Evolutionary conservation across 1,140 invertebrate species (phyloP).

Genomic region (Leptopilina boulardi): DNA sequence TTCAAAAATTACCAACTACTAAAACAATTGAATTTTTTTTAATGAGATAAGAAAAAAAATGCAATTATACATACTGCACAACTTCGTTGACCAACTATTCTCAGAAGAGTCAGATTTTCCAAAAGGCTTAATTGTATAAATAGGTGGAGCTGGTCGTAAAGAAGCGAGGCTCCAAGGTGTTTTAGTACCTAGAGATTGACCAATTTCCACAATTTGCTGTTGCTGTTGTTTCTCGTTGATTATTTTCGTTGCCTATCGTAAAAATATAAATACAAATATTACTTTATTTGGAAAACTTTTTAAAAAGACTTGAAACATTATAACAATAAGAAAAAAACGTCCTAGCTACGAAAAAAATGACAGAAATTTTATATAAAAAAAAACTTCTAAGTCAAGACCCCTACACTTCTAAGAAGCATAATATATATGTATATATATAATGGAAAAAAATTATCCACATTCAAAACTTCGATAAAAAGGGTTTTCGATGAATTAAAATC

Average conservation of each 20-base stretch:
- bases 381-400: too few species aligned
- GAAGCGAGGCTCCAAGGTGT: constrained; percentile 70
- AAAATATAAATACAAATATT: not conserved
- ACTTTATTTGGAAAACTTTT: constrained; percentile 34
- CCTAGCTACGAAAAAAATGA: constrained; percentile 11
- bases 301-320: constrained; percentile 34
- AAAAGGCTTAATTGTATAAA: constrained; percentile 67
- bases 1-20: too few species aligned
- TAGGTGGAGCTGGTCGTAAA: constrained; percentile 70
- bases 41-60: not conserved
- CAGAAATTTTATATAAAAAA: not conserved
- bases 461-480: constrained; percentile 14
- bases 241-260: constrained; percentile 49
- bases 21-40: too few species aligned
- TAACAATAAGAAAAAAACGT: constrained; percentile 35
- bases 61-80: constrained; percentile 66
- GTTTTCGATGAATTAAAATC: not conserved
- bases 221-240: constrained; percentile 65
- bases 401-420: constrained; percentile 8
- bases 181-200: constrained; percentile 67
- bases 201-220: constrained; percentile 60
- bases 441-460: constrained; percentile 14
- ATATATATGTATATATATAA: constrained; percentile 14
- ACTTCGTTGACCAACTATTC: constrained; percentile 57
- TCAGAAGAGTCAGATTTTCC: constrained; percentile 66